Evolutionary conservation across 2,888 invertebrate genomes (phyloP), one percentile per base, ranked within the genome.

Genomic region (Orthosia gracilis): DNA sequence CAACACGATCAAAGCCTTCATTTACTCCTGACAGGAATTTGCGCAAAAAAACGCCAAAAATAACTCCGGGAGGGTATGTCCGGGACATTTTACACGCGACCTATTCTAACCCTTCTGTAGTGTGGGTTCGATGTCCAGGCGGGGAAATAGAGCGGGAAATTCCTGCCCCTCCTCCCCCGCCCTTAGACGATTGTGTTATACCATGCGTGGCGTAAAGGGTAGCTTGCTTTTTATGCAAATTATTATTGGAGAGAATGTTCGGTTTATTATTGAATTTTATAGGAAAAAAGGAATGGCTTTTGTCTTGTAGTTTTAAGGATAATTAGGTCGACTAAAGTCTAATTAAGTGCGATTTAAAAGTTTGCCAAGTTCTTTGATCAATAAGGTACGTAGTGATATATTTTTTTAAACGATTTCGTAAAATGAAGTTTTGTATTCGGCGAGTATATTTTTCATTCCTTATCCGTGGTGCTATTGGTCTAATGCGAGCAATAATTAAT

Each of bases 111-210:
- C 86, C 85, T 80, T 82, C 80, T 55, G 86, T 89, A 88, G 81
- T 85, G 73, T 74, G 84, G 88, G 91, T 90, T 90, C 90, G 90
- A 88, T 89, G 88, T 86, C 87, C 89, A 89, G 82, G 88, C 86
- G 89, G 88, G 86, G 89, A 93, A 93, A 91, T 92, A 92, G 93
- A 92, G 90, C 92, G 91, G 83, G 82, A 90, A 91, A 89, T 91
- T 87, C 74, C 84, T 72, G 76, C 79, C 83, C 69, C 64, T 0
- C 73, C 26, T 17, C 71, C 69, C 71, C 80, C 66, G 54, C 85
- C 86, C 85, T 88, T 82, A 87, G 85, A 87, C 85, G 73, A 83
- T 83, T 86, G 85, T 77, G 86, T 80, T 79, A 78, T 64, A 15
- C 79, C 84, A 86, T 88, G 89, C 88, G 87, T 88, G 87, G 50